Conservation (phyloP, 30 jellyfish, hydroid and myxozoan genomes). For the Aurelia aurita region DNA sequence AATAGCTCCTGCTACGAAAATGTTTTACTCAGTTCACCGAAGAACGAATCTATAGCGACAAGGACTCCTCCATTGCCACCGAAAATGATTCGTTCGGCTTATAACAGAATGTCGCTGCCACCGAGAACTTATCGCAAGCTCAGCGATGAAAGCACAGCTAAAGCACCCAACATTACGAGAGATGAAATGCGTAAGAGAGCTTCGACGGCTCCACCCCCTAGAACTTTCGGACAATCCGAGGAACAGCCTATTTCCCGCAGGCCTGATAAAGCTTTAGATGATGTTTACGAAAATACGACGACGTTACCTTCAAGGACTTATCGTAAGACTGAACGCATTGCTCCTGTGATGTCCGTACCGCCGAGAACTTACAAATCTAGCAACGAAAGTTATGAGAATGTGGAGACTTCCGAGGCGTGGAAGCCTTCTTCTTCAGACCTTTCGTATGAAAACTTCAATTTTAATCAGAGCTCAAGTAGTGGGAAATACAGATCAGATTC, state of each 20-base stretch:
- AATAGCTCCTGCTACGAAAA: slow-evolving; percentile 42
- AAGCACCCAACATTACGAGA: too few relatives aligned
- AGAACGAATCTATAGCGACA: neutral
- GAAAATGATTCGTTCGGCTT: neutral
- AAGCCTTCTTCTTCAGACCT: slow-evolving; percentile 1
- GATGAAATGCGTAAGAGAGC: too few relatives aligned
- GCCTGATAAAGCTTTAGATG: neutral
- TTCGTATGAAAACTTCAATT: slow-evolving; percentile 24
- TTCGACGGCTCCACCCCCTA: slow-evolving; percentile 44
- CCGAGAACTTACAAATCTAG: slow-evolving; percentile 44
- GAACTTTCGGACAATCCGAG: neutral
- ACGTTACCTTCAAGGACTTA: slow-evolving; percentile 39
- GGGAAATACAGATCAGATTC: neutral
- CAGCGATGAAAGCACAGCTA: too few relatives aligned
- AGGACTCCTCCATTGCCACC: slow-evolving; percentile 25
- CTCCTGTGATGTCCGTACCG: slow-evolving; percentile 24
- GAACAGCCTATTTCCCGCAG: neutral
- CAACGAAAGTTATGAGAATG: slow-evolving; percentile 25
- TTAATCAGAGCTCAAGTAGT: slow-evolving; percentile 13
- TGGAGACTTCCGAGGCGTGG: neutral
- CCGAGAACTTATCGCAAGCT: slow-evolving; percentile 23
- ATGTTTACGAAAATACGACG: neutral
- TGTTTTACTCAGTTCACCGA: neutral
- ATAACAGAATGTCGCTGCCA: slow-evolving; percentile 31
- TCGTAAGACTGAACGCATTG: slow-evolving; percentile 11